These are phyloP conservation scores for Lethocerus indicus DNA, from an alignment of 1,140 invertebrate species.

Conservation along the genomic window DNA sequence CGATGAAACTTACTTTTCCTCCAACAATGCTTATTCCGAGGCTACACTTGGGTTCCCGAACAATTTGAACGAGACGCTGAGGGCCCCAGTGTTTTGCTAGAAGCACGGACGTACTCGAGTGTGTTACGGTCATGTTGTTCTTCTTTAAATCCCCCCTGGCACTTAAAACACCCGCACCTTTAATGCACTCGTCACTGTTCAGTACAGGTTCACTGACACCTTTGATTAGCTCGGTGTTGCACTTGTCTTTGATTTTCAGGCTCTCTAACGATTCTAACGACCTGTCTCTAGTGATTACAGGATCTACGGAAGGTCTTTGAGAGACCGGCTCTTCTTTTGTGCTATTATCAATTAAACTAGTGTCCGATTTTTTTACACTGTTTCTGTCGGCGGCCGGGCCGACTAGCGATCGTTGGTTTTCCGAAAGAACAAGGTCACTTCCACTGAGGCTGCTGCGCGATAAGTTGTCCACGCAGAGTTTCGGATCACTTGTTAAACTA, in stretches of 20 bases:
- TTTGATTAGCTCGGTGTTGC: conserved; percentile 11
- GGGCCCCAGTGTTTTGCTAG: conserved; percentile 77
- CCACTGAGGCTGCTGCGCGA: not conserved
- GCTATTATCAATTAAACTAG: too few relatives aligned
- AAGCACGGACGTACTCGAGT: conserved; percentile 24
- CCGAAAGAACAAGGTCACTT: not conserved
- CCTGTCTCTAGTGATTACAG: conserved; percentile 10
- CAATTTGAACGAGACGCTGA: conserved; percentile 53
- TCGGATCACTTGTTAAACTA: not conserved
- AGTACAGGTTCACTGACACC: conserved; percentile 14
- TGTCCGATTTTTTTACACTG: conserved; percentile 3
- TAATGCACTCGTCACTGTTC: conserved; percentile 7
- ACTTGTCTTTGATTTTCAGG: conserved; percentile 8
- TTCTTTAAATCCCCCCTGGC: conserved; percentile 5
- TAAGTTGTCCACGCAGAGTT: not conserved
- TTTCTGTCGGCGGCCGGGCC: conserved; percentile 7
- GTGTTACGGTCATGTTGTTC: conserved; percentile 29
- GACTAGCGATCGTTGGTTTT: conserved; percentile 9
- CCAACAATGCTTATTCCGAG: conserved; percentile 95
- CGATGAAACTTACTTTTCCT: conserved; percentile 58
- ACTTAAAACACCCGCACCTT: conserved; percentile 1
- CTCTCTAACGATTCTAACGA: conserved; percentile 14
- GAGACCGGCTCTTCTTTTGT: too few relatives aligned
- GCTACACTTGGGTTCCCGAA: conserved; percentile 50
- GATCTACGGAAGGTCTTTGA: conserved; percentile 6